Base-by-base conservation (phyloP, 2,797 vertebrate species). In the Sardinella longiceps region DNA sequence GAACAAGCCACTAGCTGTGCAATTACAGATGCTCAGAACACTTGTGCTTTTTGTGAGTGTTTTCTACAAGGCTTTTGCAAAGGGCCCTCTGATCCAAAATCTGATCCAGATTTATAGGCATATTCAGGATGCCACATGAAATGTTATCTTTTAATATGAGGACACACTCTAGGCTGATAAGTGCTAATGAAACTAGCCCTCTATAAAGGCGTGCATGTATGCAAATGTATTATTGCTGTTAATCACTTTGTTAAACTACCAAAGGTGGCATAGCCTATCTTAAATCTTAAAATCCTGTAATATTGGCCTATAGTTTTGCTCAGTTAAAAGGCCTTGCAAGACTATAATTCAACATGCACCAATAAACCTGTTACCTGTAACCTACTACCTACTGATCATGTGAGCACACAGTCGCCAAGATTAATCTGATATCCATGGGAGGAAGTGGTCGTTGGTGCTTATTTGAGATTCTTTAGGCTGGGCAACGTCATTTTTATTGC, bases 11-110 rank as follows among this genome's bases (percentile, higher is more conserved):
- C 15, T 18, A 77, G 37, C 70, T 43, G 5, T 77, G 37, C 39
- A 43, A 39, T 77, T 43, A 77, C 70, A 77, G 70, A 39, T 77
- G 20, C 18, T 70, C 63, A 43, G 12, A 70, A 70, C 28, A 70
- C 63, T 30, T 30, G 33, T 39, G 66, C 33, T 37, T 74, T 74
- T 74, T 74, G 33, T 30, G 37, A 18, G 39, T 77, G 43, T 43
- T 23, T 43, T 77, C 37, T 39, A 77, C 33, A 20, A 9, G 18
- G 37, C 18, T 2, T 39, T 77, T 77, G 18, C 33, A 77, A 9
- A 37, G 33, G 70, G 6, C 33, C 23, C n/a, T n/a, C n/a, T n/a
- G n/a, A n/a, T 7, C 70, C 37, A 39, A 39, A 9, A 23, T 77
- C 10, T 77, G 1, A 43, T 77, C 33, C 12, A 20, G 14, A 33